phyloP scores from a whole-genome alignment of 1,140 invertebrate genomes.

The Bicyclus anynana region DNA sequence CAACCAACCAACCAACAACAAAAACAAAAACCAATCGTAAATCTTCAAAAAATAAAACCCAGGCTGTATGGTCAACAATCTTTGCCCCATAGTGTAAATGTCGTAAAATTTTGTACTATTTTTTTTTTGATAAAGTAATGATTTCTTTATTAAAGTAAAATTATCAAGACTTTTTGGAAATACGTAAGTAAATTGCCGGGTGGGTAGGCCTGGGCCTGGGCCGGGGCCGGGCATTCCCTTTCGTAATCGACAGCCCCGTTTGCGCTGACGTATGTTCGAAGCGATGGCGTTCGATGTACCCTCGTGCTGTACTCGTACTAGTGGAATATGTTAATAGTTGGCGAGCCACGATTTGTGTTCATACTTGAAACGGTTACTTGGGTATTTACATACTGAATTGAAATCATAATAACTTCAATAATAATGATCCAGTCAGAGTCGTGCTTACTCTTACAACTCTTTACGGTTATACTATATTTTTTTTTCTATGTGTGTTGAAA shows the following conservation, averaged over 20 bases:
- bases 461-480: slow-evolving; percentile 45
- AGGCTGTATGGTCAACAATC: too few species aligned
- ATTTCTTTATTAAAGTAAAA: too few species aligned
- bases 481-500: slow-evolving; percentile 63
- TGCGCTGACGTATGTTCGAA: slow-evolving; percentile 47
- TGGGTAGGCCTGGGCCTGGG: too few species aligned
- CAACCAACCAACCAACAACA: too few species aligned
- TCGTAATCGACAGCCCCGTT: slow-evolving; percentile 46
- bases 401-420: slow-evolving; percentile 67
- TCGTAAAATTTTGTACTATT: too few species aligned
- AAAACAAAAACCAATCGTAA: too few species aligned
- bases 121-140: too few species aligned
- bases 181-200: too few species aligned
- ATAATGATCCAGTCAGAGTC: slow-evolving; percentile 52
- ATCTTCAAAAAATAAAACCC: too few species aligned
- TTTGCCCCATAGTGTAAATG: too few species aligned
- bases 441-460: slow-evolving; percentile 40
- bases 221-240: too few species aligned
- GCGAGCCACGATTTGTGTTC: slow-evolving; percentile 72
- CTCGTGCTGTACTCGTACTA: slow-evolving; percentile 55
- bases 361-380: slow-evolving; percentile 61
- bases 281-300: slow-evolving; percentile 49
- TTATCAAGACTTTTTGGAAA: too few species aligned
- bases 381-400: slow-evolving; percentile 43
- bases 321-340: slow-evolving; percentile 57